Evolutionary conservation across 1,140 invertebrate species (phyloP).

Genomic region (Oreohelix idahoensis): DNA sequence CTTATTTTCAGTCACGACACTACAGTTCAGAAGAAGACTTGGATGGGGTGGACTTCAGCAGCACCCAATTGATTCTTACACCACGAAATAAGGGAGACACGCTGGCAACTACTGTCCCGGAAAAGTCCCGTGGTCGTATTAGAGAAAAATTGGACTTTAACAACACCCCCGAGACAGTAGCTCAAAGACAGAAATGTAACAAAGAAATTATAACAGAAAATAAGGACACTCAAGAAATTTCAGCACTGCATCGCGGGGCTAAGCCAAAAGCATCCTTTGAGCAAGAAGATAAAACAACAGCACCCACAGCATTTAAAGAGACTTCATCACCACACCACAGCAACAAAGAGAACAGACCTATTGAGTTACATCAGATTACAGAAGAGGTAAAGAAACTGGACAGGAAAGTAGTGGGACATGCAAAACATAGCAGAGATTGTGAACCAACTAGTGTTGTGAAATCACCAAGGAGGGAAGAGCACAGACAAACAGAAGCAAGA

Average conservation of each 20-base stretch:
- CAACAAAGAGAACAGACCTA: conserved; percentile 29
- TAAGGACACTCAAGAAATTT: background rate
- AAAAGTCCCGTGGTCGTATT: conserved; percentile 51
- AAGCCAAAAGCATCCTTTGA: background rate
- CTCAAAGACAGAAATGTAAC: background rate
- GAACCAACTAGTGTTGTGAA: background rate
- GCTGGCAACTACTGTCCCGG: conserved; percentile 22
- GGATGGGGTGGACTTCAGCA: conserved; percentile 38
- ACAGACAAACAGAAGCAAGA: background rate
- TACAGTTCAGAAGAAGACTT: conserved; percentile 44
- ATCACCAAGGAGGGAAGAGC: background rate
- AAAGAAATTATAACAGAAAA: conserved; percentile 13
- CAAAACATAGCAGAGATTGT: background rate
- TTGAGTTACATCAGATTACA: background rate
- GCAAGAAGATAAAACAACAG: background rate
- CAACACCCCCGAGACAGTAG: conserved; percentile 39
- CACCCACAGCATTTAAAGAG: background rate
- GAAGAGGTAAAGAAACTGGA: background rate
- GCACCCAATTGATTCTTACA: conserved; percentile 39
- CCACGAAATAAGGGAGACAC: conserved; percentile 27
- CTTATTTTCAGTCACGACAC: conserved; percentile 37
- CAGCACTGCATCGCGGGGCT: background rate
- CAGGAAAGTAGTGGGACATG: background rate
- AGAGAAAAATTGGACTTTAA: conserved; percentile 57
- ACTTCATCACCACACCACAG: background rate